phyloP scores from a whole-genome alignment of 2,888 invertebrate species.

The Pseudococcus viburni region DNA sequence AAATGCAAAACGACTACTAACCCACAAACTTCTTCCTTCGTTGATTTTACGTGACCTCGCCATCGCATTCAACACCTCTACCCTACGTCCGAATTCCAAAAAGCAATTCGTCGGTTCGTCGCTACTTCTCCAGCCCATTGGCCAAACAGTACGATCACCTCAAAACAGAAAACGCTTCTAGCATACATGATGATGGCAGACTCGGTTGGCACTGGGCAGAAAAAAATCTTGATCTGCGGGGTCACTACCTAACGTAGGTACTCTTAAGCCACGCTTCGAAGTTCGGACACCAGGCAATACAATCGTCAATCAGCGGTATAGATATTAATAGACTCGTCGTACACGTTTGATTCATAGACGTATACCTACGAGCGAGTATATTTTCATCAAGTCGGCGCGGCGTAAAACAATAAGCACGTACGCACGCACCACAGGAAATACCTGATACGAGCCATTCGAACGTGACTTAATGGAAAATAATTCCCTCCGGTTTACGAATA shows the following conservation, averaged over 20 bases:
- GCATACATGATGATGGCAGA: neutral
- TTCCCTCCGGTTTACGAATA: neutral
- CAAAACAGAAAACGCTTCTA: neutral
- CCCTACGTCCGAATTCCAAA: neutral
- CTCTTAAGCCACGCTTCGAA: neutral
- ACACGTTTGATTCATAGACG: neutral
- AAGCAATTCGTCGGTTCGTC: too few species aligned
- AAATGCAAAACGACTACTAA: neutral
- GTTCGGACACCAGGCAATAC: neutral
- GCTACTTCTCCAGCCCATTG: neutral
- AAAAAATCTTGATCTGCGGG: neutral
- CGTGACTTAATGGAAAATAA: slow-evolving; percentile 36
- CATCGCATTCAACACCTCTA: neutral
- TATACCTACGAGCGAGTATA: neutral
- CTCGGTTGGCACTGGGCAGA: too few species aligned
- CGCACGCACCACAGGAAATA: slow-evolving; percentile 36
- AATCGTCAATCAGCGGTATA: slow-evolving; percentile 5
- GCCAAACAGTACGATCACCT: neutral
- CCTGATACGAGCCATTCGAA: slow-evolving; percentile 30
- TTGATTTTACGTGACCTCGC: neutral
- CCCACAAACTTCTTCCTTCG: neutral
- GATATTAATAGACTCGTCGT: neutral
- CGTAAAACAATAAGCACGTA: slow-evolving; percentile 37
- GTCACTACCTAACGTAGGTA: neutral
- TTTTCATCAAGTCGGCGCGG: neutral